Percentiles rank a stretch among this genome's conserved stretches.
phyloP scores from a whole-genome alignment of 2,888 invertebrate species.

The Polia nebulosa region DNA sequence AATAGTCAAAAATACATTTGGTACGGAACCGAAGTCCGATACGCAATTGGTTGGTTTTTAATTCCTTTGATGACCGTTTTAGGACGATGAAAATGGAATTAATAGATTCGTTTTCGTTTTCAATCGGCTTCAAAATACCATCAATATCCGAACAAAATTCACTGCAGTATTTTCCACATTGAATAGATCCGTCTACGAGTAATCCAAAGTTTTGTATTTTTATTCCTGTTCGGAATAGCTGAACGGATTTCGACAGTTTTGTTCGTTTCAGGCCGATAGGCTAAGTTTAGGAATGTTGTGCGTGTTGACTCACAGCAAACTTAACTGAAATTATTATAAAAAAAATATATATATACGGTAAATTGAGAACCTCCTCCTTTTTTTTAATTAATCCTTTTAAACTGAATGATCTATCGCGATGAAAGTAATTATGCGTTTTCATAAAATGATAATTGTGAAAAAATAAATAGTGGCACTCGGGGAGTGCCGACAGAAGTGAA shows the following conservation, averaged over 20 bases:
- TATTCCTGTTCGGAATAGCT: constrained; percentile 32
- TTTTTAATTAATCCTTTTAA: too few relatives aligned
- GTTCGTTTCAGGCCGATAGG: constrained; percentile 20
- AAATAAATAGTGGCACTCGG: too few relatives aligned
- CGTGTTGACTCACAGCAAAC: not conserved
- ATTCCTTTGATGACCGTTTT: not conserved
- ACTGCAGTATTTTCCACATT: constrained; percentile 27
- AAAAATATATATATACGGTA: too few relatives aligned
- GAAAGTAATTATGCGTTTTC: too few relatives aligned
- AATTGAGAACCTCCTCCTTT: too few relatives aligned
- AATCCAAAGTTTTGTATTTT: constrained; percentile 44
- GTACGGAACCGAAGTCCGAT: too few relatives aligned
- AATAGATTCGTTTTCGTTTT: constrained; percentile 5
- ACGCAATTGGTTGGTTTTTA: too few relatives aligned
- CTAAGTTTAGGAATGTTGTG: constrained; percentile 15
- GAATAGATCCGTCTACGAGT: constrained; percentile 38
- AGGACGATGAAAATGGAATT: constrained; percentile 1
- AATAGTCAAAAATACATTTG: too few relatives aligned
- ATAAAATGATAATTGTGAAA: too few relatives aligned
- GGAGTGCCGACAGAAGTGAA: too few relatives aligned
- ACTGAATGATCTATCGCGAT: too few relatives aligned
- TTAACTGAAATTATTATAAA: too few relatives aligned
- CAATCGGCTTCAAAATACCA: constrained; percentile 10
- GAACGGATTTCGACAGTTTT: constrained; percentile 13
- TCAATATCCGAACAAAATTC: constrained; percentile 13